A percentile compares a stretch with the other conserved stretches of the same genome.
Evolutionary conservation across 2,797 vertebrate species (phyloP).

Genomic region (Remorina albescens): DNA sequence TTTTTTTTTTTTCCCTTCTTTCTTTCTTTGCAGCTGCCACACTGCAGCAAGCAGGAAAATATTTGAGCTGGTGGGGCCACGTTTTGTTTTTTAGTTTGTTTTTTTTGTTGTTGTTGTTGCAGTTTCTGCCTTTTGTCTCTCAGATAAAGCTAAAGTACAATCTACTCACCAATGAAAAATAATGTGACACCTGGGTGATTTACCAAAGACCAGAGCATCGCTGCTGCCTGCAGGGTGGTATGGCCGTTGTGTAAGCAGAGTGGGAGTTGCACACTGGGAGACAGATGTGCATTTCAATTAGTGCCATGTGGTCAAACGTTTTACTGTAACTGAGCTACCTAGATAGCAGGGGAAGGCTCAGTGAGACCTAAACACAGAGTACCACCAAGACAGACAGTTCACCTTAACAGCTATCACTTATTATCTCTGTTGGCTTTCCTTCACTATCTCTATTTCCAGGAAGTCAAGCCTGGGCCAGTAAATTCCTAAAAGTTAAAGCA

Average conservation of each 20-base stretch:
- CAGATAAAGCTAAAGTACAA: slow-evolving; percentile 9
- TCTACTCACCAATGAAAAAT: slow-evolving; percentile 41
- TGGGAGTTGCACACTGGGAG: background rate
- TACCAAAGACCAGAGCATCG: background rate
- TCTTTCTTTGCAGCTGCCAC: slow-evolving; percentile 64
- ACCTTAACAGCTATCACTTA: slow-evolving; percentile 40
- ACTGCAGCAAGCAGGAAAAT: slow-evolving; percentile 40
- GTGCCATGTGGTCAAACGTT: slow-evolving; percentile 44
- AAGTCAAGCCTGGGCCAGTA: slow-evolving; percentile 70
- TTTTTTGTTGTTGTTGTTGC: slow-evolving; percentile 46
- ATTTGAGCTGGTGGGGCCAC: slow-evolving; percentile 33
- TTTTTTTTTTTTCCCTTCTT: no score
- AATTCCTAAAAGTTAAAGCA: slow-evolving; percentile 74
- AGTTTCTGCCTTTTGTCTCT: slow-evolving; percentile 41
- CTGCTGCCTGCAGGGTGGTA: slow-evolving; percentile 40
- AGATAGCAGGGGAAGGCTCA: background rate
- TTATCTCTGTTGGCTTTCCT: slow-evolving; percentile 47
- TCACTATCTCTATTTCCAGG: slow-evolving; percentile 65
- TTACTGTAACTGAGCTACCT: background rate
- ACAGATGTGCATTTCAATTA: slow-evolving; percentile 47
- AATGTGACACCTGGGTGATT: slow-evolving; percentile 49
- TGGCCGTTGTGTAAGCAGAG: slow-evolving; percentile 3
- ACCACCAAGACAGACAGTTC: slow-evolving; percentile 24
- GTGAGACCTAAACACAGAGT: background rate
- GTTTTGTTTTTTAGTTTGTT: no score